These are phyloP conservation scores for Ammodytes dubius DNA, from an alignment of 2,113 vertebrate species.

Conservation along the genomic window DNA sequence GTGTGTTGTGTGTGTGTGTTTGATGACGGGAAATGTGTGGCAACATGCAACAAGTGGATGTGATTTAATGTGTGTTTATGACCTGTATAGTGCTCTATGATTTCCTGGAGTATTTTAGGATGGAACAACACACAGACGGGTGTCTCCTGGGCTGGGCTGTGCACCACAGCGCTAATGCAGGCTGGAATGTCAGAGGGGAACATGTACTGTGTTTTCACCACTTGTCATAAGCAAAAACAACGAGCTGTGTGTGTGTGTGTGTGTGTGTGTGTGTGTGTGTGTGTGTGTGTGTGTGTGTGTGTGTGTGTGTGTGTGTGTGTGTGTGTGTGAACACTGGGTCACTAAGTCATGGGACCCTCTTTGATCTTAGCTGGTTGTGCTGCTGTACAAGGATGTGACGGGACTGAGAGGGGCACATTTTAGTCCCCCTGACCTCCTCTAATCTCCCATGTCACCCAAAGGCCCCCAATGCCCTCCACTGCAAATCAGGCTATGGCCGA, in stretches of 20 bases:
- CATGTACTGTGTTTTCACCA: slow-evolving; percentile 30
- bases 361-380: slow-evolving; percentile 57
- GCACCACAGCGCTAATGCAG: slow-evolving; percentile 56
- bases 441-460: slow-evolving; percentile 54
- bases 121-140: slow-evolving; percentile 15
- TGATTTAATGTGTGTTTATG: neutral
- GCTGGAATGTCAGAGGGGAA: slow-evolving; percentile 57
- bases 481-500: no score
- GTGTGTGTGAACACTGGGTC: slow-evolving; percentile 59
- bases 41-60: neutral
- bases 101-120: neutral
- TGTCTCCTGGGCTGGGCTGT: slow-evolving; percentile 4
- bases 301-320: slow-evolving; percentile 19
- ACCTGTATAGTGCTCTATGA: neutral
- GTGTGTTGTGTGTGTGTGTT: neutral
- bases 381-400: slow-evolving; percentile 58
- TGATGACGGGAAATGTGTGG: neutral
- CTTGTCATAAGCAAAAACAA: slow-evolving; percentile 54
- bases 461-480: slow-evolving; percentile 5
- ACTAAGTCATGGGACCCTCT: slow-evolving; percentile 72
- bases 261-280: slow-evolving; percentile 7
- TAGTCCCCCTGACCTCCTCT: slow-evolving; percentile 38
- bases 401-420: slow-evolving; percentile 17
- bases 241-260: slow-evolving; percentile 7
- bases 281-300: slow-evolving; percentile 17